These are phyloP conservation scores for Lepidochitona cinerea DNA, from an alignment of 2,888 invertebrate species.

Conservation along the genomic window DNA sequence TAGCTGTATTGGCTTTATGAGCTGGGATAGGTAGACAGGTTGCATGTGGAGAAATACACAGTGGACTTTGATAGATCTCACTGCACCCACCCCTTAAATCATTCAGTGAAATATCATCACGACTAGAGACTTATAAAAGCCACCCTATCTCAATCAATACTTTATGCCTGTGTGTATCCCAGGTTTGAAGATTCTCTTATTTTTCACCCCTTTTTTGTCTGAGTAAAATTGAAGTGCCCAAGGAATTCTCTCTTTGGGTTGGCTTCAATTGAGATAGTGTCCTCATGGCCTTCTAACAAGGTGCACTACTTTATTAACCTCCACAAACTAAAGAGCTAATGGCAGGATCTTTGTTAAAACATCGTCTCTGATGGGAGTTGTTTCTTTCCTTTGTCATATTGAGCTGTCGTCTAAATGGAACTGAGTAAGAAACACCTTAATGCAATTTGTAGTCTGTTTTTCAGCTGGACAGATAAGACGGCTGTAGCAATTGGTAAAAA, in stretches of 20 bases:
- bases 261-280: too few relatives aligned
- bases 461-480: conserved; percentile 5
- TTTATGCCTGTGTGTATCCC: not conserved
- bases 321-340: conserved; percentile 3
- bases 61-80: not conserved
- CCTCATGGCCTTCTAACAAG: too few relatives aligned
- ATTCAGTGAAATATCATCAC: not conserved
- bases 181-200: not conserved
- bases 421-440: conserved; percentile 5
- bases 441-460: conserved; percentile 5
- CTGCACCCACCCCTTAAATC: not conserved
- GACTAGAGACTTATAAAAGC: not conserved
- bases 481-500: conserved; percentile 4
- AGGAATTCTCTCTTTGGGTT: not conserved
- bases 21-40: not conserved
- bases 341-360: not conserved
- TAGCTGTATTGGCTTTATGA: not conserved
- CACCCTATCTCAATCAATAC: not conserved
- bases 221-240: not conserved
- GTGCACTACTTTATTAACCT: not conserved
- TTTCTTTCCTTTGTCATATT: not conserved
- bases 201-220: not conserved
- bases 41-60: conserved; percentile 4
- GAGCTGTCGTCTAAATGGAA: conserved; percentile 5
- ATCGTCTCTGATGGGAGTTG: conserved; percentile 2